Percentiles rank a stretch among this genome's conserved stretches.
Evolutionary conservation across 2,113 vertebrate species (phyloP).

Genomic region (Motacilla alba): DNA sequence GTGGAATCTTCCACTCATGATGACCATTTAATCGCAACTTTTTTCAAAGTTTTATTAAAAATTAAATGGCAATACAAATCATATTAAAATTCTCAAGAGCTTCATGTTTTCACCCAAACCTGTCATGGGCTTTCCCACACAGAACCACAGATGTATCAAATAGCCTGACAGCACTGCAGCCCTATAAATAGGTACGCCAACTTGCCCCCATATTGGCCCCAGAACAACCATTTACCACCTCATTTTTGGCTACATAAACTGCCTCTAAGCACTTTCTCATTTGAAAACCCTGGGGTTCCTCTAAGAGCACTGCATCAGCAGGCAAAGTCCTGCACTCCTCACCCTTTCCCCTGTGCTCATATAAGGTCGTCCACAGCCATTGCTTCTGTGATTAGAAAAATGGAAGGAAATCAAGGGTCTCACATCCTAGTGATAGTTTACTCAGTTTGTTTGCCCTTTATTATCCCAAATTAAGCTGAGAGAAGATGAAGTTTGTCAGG

Average conservation of each 20-base stretch:
- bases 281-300: slow-evolving; percentile 58
- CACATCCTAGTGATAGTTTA: background rate
- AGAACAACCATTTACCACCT: slow-evolving; percentile 69
- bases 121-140: slow-evolving; percentile 54
- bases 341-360: background rate
- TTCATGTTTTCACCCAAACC: slow-evolving; percentile 57
- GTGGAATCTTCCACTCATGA: slow-evolving; percentile 49
- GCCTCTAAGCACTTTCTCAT: slow-evolving; percentile 68
- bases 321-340: slow-evolving; percentile 50
- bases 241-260: slow-evolving; percentile 66
- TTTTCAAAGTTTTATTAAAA: slow-evolving; percentile 72
- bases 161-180: slow-evolving; percentile 46
- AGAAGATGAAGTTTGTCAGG: background rate
- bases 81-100: slow-evolving; percentile 61
- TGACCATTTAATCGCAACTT: slow-evolving; percentile 46
- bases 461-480: background rate
- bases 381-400: slow-evolving; percentile 32
- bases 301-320: slow-evolving; percentile 57
- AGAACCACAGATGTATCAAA: slow-evolving; percentile 66
- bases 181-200: slow-evolving; percentile 63
- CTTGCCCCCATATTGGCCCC: slow-evolving; percentile 62
- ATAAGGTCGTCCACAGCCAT: background rate
- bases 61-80: slow-evolving; percentile 71
- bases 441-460: background rate
- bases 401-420: background rate